Conservation (phyloP, 2,888 invertebrate genomes). For the Cheilosia vulpina region DNA sequence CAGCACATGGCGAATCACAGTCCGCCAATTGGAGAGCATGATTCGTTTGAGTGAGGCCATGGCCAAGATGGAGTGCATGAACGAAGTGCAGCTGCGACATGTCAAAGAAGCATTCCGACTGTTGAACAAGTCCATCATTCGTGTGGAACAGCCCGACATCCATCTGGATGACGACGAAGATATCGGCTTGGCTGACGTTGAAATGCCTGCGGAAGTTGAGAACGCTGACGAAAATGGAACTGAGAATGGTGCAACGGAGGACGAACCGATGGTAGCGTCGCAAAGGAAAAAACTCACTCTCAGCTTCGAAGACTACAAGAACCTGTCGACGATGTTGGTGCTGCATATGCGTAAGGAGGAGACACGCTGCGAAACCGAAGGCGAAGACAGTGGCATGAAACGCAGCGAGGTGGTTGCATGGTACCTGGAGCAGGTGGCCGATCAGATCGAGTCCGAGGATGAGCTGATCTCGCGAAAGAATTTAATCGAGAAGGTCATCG, state of each 20-base stretch:
- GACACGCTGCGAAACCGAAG: conserved; percentile 87
- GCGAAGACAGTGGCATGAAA: conserved; percentile 87
- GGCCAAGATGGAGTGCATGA: conserved; percentile 97
- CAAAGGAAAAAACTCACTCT: conserved; percentile 91
- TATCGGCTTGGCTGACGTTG: conserved; percentile 85
- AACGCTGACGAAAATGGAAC: conserved; percentile 73
- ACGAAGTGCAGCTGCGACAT: conserved; percentile 93
- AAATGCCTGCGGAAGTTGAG: conserved; percentile 85
- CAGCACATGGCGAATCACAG: conserved; percentile 97
- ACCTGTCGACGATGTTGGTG: conserved; percentile 95
- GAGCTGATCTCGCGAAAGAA: conserved; percentile 94
- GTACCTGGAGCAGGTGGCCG: conserved; percentile 95
- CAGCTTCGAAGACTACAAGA: conserved; percentile 97
- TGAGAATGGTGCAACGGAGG: conserved; percentile 78
- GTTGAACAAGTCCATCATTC: conserved; percentile 97
- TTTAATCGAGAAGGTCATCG: conserved; percentile 96
- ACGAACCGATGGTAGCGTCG: conserved; percentile 76
- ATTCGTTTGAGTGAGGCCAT: conserved; percentile 98
- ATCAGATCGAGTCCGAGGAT: conserved; percentile 95
- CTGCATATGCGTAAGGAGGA: conserved; percentile 95
- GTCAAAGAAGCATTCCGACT: conserved; percentile 96
- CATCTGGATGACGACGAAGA: conserved; percentile 93
- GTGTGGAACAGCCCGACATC: conserved; percentile 99
- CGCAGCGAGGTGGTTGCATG: conserved; percentile 94
- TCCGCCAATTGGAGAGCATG: conserved; percentile 97